Percentiles rank a stretch among this genome's conserved stretches.
Conservation (phyloP, 1,140 invertebrate species). For the Zophobas morio region DNA sequence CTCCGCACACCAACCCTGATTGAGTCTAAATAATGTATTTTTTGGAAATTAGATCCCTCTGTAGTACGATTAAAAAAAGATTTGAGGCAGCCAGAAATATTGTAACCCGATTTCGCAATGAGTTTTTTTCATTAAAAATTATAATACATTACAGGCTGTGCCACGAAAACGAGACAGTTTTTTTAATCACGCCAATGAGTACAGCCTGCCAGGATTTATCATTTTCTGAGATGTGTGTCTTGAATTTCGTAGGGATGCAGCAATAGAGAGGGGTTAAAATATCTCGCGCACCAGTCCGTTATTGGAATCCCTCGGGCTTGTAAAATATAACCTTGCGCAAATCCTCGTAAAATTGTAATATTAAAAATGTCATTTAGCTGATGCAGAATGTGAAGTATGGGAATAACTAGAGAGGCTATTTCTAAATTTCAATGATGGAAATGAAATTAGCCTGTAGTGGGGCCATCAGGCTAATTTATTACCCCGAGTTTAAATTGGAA, state of each 20-base stretch:
- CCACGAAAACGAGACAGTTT: too few species aligned
- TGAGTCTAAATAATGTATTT: constrained; percentile 10
- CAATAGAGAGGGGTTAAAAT: constrained; percentile 19
- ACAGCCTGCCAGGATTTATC: constrained; percentile 9
- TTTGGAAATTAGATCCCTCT: background rate
- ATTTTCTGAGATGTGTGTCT: constrained; percentile 16
- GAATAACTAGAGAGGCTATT: constrained; percentile 19
- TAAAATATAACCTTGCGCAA: constrained; percentile 54
- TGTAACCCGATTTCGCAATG: too few species aligned
- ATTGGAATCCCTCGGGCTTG: constrained; percentile 52
- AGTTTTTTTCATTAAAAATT: too few species aligned
- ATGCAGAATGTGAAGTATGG: constrained; percentile 46
- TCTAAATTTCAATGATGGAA: constrained; percentile 26
- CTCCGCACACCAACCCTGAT: background rate
- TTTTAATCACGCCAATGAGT: background rate
- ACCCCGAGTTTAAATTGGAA: constrained; percentile 30
- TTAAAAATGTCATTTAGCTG: constrained; percentile 55
- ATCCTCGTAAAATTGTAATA: constrained; percentile 57
- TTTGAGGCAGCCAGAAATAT: too few species aligned
- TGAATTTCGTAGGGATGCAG: constrained; percentile 1
- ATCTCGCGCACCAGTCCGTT: constrained; percentile 44
- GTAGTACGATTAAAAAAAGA: too few species aligned
- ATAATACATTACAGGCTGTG: too few species aligned
- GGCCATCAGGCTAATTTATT: constrained; percentile 30
- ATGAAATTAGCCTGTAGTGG: constrained; percentile 12